Conservation (phyloP, 1,140 invertebrate species). For the Orussus abietinus region DNA sequence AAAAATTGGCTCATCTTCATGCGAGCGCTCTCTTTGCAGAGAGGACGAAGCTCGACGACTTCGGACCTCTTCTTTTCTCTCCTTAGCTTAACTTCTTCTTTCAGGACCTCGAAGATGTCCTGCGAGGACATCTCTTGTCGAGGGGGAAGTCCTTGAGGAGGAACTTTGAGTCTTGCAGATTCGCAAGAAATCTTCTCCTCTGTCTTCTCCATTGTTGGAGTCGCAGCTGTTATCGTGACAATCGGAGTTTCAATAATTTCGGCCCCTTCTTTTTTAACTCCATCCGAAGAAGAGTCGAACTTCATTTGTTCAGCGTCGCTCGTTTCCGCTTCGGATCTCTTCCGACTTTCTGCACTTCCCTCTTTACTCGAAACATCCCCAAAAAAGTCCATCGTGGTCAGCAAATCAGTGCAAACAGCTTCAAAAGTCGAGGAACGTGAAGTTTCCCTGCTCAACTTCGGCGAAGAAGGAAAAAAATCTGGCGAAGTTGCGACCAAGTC, state of each 20-base stretch:
- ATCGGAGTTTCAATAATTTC: conserved; percentile 13
- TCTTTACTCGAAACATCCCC: too few relatives aligned
- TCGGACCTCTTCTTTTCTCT: conserved; percentile 36
- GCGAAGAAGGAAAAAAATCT: conserved; percentile 38
- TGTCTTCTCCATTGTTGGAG: conserved; percentile 33
- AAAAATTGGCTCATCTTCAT: conserved; percentile 46
- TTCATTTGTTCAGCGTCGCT: too few relatives aligned
- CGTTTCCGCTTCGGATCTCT: too few relatives aligned
- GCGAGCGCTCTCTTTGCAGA: conserved; percentile 39
- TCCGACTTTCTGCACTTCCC: too few relatives aligned
- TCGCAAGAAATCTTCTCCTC: conserved; percentile 17
- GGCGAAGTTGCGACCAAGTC: conserved; percentile 40
- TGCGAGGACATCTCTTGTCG: conserved; percentile 3
- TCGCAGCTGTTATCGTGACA: conserved; percentile 36
- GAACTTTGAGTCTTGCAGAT: conserved; percentile 18
- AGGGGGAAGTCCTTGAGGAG: conserved; percentile 15
- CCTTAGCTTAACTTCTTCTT: conserved; percentile 38
- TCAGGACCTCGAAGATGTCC: conserved; percentile 33
- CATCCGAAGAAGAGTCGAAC: conserved; percentile 20
- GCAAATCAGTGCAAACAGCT: conserved; percentile 15
- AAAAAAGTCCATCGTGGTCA: too few relatives aligned
- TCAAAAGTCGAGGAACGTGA: conserved; percentile 19
- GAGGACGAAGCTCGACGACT: conserved; percentile 30
- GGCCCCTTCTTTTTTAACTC: conserved; percentile 5
- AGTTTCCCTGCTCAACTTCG: conserved; percentile 25